phyloP scores from a whole-genome alignment of 2,888 invertebrate genomes.

The Eumacrocentrus americanus region DNA sequence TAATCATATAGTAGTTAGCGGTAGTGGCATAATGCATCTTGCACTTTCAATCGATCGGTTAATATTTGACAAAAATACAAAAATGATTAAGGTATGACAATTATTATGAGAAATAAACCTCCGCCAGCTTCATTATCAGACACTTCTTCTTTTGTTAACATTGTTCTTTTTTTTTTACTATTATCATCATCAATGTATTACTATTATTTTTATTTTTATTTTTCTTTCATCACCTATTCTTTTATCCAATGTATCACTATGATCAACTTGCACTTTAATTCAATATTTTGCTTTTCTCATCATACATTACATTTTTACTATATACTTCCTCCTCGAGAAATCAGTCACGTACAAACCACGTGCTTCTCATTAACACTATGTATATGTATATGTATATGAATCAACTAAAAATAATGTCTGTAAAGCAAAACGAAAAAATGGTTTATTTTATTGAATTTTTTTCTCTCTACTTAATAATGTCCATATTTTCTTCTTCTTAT shows the following conservation, averaged over 20 bases:
- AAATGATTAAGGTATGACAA: conserved; percentile 56
- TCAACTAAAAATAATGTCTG: conserved; percentile 28
- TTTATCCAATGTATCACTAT: conserved; percentile 35
- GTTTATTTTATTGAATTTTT: no score
- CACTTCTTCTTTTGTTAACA: conserved; percentile 30
- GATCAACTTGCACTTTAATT: conserved; percentile 39
- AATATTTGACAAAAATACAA: conserved; percentile 59
- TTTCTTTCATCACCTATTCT: conserved; percentile 20
- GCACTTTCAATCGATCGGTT: conserved; percentile 48
- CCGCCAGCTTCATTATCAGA: conserved; percentile 28
- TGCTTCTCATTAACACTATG: conserved; percentile 21
- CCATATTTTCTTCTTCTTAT: conserved; percentile 25
- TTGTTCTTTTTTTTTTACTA: conserved; percentile 20
- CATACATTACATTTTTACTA: conserved; percentile 40
- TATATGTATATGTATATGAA: conserved; percentile 10
- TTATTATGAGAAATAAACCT: conserved; percentile 48
- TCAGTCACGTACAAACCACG: conserved; percentile 21
- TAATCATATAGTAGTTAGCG: conserved; percentile 47
- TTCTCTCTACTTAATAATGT: no score
- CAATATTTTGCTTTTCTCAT: conserved; percentile 29
- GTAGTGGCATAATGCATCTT: conserved; percentile 52
- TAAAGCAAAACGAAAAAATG: conserved; percentile 38
- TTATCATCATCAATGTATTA: conserved; percentile 25
- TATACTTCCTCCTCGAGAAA: conserved; percentile 26
- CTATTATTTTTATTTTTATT: conserved; percentile 3